Conservation (phyloP, 23 tunicate genomes). For the Styela clava region DNA sequence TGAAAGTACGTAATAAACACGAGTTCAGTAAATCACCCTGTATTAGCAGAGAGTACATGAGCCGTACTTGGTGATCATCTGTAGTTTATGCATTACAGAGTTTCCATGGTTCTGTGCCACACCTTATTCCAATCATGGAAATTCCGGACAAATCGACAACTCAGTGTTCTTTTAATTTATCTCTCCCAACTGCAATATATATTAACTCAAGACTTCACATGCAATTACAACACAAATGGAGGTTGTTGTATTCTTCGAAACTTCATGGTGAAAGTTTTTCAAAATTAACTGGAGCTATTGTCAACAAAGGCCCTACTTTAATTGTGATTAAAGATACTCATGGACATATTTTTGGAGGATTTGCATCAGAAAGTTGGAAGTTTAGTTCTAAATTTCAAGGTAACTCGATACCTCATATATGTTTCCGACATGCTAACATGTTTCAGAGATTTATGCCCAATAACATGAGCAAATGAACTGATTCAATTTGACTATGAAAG, state of each 20-base stretch:
- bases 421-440: too few species aligned
- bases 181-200: constrained; percentile 36
- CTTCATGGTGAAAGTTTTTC: constrained; percentile 95
- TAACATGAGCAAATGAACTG: background rate
- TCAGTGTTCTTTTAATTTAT: constrained; percentile 24
- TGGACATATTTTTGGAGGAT: constrained; percentile 82
- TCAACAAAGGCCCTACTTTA: constrained; percentile 62
- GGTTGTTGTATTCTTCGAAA: constrained; percentile 65
- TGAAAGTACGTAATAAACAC: too few species aligned
- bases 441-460: background rate
- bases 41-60: too few species aligned
- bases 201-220: constrained; percentile 47
- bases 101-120: constrained; percentile 7
- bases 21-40: too few species aligned
- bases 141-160: background rate
- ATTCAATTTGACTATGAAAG: background rate
- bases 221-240: constrained; percentile 62
- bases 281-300: constrained; percentile 36
- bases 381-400: constrained; percentile 88
- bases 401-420: background rate
- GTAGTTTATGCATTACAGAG: background rate
- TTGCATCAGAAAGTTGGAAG: constrained; percentile 39
- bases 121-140: constrained; percentile 11
- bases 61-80: too few species aligned
- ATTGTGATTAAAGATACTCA: constrained; percentile 57